Evolutionary conservation across 2,888 invertebrate genomes (phyloP), one percentile per base, ranked within the genome.

Genomic region (Eupsilia transversa): DNA sequence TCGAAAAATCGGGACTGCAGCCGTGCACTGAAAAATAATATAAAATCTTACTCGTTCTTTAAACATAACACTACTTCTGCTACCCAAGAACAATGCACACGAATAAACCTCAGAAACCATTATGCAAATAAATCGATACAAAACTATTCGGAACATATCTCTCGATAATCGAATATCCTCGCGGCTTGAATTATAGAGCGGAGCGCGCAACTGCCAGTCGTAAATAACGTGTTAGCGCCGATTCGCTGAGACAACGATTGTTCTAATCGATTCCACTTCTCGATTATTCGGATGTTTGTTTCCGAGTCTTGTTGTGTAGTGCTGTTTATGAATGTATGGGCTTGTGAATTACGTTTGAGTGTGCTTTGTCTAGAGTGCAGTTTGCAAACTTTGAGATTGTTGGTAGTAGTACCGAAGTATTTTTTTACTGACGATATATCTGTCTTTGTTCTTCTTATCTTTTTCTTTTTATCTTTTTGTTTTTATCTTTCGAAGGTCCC

Each of bases 111-210:
- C 69, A 35, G n/a, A 33, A 17, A 52, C 61, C 63, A 70, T 80
- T 80, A 81, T 84, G 82, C 77, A 80, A 82, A 82, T 82, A 84
- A 84, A 82, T 80, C 82, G 82, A 84, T 82, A 77, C 80, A 71
- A 82, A 81, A 80, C 72, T 82, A 77, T 79, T 78, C 78, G 83
- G 35, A 75, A 80, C 78, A 85, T 80, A 82, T 87, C 87, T 80
- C 72, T 70, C 46, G 72, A 69, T 82, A 84, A 85, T 84, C 84
- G 88, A 86, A 82, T 84, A 86, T 74, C 77, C 72, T 79, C 76
- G 72, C 67, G 54, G 59, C 83, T 73, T 92, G 90, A 92, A 92
- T 92, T 92, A 92, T 91, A 86, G 89, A 91, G 85, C 81, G 79
- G 81, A 86, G 87, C 89, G 79, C 84, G 79, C 84, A 80, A 72